Base-by-base conservation (phyloP, 2,113 vertebrate genomes). In the Dipodomys stephensi region DNA sequence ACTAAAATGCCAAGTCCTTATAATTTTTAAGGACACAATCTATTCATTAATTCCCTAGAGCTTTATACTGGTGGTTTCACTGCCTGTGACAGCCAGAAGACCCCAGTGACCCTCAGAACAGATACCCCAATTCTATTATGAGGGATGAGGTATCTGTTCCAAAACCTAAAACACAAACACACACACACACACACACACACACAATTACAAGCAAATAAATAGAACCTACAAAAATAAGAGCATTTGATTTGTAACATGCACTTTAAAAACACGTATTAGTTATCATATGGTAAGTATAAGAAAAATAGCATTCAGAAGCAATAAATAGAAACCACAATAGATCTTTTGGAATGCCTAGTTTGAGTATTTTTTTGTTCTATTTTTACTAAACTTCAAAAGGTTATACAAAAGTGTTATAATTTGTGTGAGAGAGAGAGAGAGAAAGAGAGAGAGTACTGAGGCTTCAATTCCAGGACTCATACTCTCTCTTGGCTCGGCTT, bases 191-290 rank as follows among this genome's bases (percentile, higher is more conserved):
- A 49, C 49, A 12, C 49, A 49, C 49, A 49, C 49, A 49, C 49
- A 49, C 8, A 49, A 49, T 73, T 92, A 28, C n/a, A 62, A 92
- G 69, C 28, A 91, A 90, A 89, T 46, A 19, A 95, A n/a, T 71
- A 71, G 88, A 79, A 71, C 1, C 19, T 25, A 82, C n/a, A 78
- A 90, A 39, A 90, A 92, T 87, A 46, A 96, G 94, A 15, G 1
- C 12, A 67, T 20, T 90, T 83, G 64, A 94, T 49, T 49, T 49
- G 49, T 49, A 49, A 68, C 10, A 30, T 71, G 28, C 25, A 71
- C 28, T 87, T 89, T n/a, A 74, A 27, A 94, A 83, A 73, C 30
- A 74, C 69, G 3, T n/a, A 12, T 62, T 39, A 15, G 0, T 39
- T 83, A 80, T 60, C 72, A 92, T 39, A 93, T 16, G 28, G 1